Percentiles rank a stretch among this genome's conserved stretches.
Conservation (phyloP, 2,113 vertebrate species). For the Oriolus oriolus region DNA sequence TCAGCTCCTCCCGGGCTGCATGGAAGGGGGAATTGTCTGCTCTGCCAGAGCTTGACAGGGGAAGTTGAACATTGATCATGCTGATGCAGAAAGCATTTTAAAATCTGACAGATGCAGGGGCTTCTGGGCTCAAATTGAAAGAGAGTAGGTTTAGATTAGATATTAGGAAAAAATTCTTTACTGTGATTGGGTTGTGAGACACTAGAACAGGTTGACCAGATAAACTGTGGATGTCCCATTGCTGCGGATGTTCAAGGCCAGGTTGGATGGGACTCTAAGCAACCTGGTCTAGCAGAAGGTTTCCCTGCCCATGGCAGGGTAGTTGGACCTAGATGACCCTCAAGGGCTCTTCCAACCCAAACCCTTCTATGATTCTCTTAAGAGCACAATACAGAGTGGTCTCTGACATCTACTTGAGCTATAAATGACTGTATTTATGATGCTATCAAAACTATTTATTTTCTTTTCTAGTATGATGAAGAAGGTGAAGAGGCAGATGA, state of each 20-base stretch:
- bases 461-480: slow-evolving; percentile 89
- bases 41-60: not conserved
- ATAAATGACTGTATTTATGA: not conserved
- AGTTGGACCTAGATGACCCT: not conserved
- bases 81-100: not conserved
- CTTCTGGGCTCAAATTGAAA: not conserved
- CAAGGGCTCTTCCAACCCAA: not conserved
- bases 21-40: accelerated
- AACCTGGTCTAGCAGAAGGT: not conserved
- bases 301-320: not conserved
- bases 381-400: not conserved
- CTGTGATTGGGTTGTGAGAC: not conserved
- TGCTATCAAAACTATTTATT: not conserved
- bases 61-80: not conserved
- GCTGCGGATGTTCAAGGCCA: not conserved
- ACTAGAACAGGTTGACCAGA: not conserved
- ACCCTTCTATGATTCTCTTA: not conserved
- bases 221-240: not conserved
- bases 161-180: not conserved
- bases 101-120: not conserved
- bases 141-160: not conserved
- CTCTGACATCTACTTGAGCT: not conserved
- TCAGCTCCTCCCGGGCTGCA: not conserved
- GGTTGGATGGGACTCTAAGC: not conserved
- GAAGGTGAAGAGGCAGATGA: slow-evolving; percentile 98